Base-by-base conservation (phyloP, 2,113 vertebrate species). In the Ahaetulla prasina region DNA sequence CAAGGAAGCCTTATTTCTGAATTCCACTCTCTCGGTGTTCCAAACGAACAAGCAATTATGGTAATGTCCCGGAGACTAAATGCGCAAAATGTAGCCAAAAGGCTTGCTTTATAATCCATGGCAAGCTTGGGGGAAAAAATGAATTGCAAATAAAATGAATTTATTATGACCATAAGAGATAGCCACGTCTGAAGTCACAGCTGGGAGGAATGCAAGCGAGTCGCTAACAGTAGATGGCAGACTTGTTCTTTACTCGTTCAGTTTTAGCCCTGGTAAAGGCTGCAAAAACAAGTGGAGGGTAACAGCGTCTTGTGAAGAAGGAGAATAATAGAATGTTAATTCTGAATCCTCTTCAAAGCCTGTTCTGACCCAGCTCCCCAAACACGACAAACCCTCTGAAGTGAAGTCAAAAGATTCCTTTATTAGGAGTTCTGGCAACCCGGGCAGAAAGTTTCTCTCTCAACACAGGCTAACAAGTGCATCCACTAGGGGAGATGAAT, bases 141-240 rank as follows among this genome's bases (percentile, higher is more conserved):
- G 55, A 25, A 57, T 25, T 57, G 55, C 23, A 2, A 57, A 57
- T 57, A 25, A 57, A 57, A 57, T 2, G 2, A 92, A 95, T 95
- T 95, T 91, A 94, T 93, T 88, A 94, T 49, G 45, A 80, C 16
- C 14, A 53, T 3, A 39, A 85, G 68, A 95, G 60, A 94, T 88
- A 92, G 95, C 90, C 25, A 88, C 95, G 88, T 85, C 84, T 45
- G 14, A 27, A 49, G 0, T 35, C 12, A 27, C 2, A 30, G 14
- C 3, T 0, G 3, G 80, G 50, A 8, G 23, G 1, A 4, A 92
- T 92, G 93, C 20, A 91, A 90, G 3, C 22, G 14, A 0, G 14
- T 0, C 85, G 1, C 14, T 87, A 35, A 91, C 98, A 92, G 95
- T 95, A 97, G 97, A 93, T 97, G 97, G 97, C 93, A 89, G 52